Percentiles rank a stretch among this genome's conserved stretches.
phyloP scores from a whole-genome alignment of 2,888 invertebrate genomes.

The Lasius platythorax region DNA sequence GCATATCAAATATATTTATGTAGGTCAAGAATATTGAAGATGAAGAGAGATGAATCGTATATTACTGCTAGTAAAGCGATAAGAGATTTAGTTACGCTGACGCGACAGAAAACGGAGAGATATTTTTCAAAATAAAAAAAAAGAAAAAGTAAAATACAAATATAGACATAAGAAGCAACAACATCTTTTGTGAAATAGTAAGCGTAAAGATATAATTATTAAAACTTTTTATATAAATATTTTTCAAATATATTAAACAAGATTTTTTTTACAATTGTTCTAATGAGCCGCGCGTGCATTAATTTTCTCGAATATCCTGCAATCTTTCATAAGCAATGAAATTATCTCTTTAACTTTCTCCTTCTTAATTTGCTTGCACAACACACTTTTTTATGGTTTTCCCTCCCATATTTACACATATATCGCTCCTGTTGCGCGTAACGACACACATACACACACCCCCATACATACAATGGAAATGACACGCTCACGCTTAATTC shows the following conservation, averaged over 20 bases:
- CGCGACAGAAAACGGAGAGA: neutral
- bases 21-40: constrained; percentile 52
- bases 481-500: constrained; percentile 54
- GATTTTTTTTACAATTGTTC: neutral
- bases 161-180: neutral
- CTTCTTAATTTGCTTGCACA: constrained; percentile 44
- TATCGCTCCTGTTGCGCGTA: neutral
- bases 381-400: constrained; percentile 12
- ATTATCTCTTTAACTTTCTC: constrained; percentile 31
- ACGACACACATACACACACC: neutral
- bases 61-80: neutral
- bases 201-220: no score
- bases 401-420: constrained; percentile 25
- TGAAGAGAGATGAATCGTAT: constrained; percentile 28
- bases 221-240: no score
- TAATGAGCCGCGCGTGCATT: neutral
- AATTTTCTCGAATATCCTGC: constrained; percentile 16
- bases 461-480: neutral
- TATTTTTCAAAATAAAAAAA: neutral
- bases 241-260: neutral
- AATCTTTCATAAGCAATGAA: neutral
- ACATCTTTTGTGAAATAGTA: neutral
- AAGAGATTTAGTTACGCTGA: neutral
- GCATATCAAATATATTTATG: constrained; percentile 11
- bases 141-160: neutral